A percentile compares a stretch with the other conserved stretches of the same genome.
These are phyloP conservation scores for Yponomeuta malinellus DNA, from an alignment of 2,888 invertebrate species.

Conservation along the genomic window DNA sequence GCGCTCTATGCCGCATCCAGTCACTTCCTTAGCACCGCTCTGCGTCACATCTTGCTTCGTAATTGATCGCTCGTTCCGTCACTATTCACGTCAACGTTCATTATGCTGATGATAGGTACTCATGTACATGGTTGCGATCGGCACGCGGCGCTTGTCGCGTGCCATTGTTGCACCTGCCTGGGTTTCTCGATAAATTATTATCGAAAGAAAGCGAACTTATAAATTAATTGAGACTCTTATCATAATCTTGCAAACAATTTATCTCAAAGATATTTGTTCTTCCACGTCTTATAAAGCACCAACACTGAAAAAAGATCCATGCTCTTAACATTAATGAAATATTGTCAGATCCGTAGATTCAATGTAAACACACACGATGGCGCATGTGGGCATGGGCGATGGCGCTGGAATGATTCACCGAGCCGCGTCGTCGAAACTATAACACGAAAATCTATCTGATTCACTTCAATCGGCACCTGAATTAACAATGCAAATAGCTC, in stretches of 20 bases:
- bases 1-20: too few relatives aligned
- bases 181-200: neutral
- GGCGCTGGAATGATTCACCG: neutral
- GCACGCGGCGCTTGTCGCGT: neutral
- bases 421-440: neutral
- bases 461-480: neutral
- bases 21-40: too few relatives aligned
- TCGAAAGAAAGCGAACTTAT: too few relatives aligned
- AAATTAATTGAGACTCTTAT: too few relatives aligned
- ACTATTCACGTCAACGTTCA: neutral
- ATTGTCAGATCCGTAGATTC: neutral
- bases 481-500: neutral
- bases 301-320: neutral
- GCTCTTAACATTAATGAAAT: neutral
- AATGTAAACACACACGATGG: neutral
- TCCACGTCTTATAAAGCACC: neutral
- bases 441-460: neutral
- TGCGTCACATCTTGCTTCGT: neutral
- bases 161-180: neutral
- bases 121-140: neutral
- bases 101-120: neutral
- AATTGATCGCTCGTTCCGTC: neutral
- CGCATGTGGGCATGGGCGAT: neutral
- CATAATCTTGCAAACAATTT: too few relatives aligned
- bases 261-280: too few relatives aligned